phyloP scores from a whole-genome alignment of 37 sponge, comb jelly and placozoan species.

The Halisarca cf. caerulea region DNA sequence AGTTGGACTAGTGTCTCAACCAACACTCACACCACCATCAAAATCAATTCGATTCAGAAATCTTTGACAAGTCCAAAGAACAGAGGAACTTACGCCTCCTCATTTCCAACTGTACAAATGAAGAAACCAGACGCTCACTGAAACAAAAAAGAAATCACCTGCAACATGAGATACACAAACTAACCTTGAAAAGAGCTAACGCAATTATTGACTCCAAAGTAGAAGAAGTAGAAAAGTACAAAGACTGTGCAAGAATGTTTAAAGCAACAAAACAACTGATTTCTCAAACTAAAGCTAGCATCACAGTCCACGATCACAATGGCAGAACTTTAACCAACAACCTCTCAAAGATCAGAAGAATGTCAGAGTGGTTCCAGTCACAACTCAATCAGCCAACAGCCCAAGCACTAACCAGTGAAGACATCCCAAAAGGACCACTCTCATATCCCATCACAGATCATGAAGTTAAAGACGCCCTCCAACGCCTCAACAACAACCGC shows the following conservation, averaged over 20 bases:
- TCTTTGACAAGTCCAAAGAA: slow-evolving; percentile 1
- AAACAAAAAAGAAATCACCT: neutral
- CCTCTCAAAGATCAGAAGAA: no score
- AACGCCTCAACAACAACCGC: slow-evolving; percentile 1
- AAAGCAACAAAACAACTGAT: slow-evolving; percentile 26
- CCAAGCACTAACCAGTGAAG: no score
- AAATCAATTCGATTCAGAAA: neutral
- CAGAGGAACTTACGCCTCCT: neutral
- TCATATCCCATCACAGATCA: no score
- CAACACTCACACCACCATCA: neutral
- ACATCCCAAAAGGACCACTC: no score
- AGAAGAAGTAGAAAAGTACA: neutral
- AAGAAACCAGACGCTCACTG: neutral
- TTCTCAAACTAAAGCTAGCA: no score
- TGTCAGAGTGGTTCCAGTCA: no score
- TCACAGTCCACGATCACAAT: no score
- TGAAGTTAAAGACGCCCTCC: no score
- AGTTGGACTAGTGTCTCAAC: neutral
- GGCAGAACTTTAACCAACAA: no score
- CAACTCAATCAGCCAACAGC: no score
- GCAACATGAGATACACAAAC: neutral
- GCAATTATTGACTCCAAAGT: slow-evolving; percentile 14
- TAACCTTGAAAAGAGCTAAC: neutral
- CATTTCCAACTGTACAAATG: neutral
- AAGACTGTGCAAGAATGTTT: slow-evolving; percentile 12